phyloP scores from a whole-genome alignment of 1,140 invertebrate genomes.

The Diachasma alloeum region DNA sequence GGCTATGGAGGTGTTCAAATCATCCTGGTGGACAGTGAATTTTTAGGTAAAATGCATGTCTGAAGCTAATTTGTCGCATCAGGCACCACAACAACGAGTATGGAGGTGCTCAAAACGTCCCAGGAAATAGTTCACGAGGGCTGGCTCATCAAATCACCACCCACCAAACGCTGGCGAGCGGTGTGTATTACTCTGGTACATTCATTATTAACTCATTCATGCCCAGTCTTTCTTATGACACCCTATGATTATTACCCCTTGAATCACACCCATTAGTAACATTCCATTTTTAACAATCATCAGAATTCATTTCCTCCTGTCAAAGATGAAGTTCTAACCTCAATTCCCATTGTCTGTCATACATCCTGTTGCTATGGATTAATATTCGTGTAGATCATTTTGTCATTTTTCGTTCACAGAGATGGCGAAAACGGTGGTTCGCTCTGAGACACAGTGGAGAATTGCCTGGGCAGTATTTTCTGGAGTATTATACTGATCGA shows the following conservation, averaged over 20 bases:
- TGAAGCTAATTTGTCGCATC: neutral
- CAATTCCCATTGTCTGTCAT: neutral
- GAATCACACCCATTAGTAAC: neutral
- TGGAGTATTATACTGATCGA: constrained; percentile 92
- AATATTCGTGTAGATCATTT: constrained; percentile 1
- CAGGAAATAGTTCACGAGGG: constrained; percentile 81
- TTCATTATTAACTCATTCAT: neutral
- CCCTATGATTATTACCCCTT: neutral
- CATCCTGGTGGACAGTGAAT: neutral
- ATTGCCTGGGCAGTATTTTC: constrained; percentile 90
- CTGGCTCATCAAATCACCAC: constrained; percentile 92
- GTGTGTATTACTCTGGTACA: constrained; percentile 69
- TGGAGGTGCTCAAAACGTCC: constrained; percentile 56
- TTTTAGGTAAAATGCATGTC: neutral
- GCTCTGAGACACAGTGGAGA: constrained; percentile 88
- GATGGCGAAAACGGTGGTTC: constrained; percentile 95
- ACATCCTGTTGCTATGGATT: neutral
- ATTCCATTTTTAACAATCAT: neutral
- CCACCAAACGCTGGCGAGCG: constrained; percentile 87
- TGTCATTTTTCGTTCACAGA: constrained; percentile 67
- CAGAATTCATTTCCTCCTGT: neutral
- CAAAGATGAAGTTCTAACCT: constrained; percentile 5
- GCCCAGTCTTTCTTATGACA: neutral
- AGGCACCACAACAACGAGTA: constrained; percentile 21
- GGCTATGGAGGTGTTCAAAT: neutral